These are phyloP conservation scores for Heliconius hortense DNA, from an alignment of 2,888 invertebrate species.

Conservation along the genomic window DNA sequence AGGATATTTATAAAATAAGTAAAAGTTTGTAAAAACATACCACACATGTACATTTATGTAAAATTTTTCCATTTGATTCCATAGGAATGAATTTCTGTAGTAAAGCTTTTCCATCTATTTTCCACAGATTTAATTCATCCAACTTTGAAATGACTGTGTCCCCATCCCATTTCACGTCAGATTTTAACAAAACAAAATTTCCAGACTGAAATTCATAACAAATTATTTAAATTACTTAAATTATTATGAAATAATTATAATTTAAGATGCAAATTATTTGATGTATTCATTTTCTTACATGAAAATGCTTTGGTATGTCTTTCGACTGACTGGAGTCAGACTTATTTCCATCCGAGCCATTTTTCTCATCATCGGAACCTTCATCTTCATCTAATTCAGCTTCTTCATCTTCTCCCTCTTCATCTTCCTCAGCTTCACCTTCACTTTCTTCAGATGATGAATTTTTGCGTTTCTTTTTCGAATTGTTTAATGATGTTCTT, in stretches of 20 bases:
- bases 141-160: conserved; percentile 77
- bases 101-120: conserved; percentile 85
- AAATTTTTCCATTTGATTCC: conserved; percentile 80
- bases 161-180: conserved; percentile 83
- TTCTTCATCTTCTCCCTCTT: conserved; percentile 71
- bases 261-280: background rate
- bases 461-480: conserved; percentile 77
- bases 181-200: conserved; percentile 84
- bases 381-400: conserved; percentile 76
- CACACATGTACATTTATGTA: conserved; percentile 84
- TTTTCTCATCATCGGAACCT: conserved; percentile 79
- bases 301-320: conserved; percentile 81
- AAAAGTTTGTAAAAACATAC: conserved; percentile 61
- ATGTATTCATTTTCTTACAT: conserved; percentile 58
- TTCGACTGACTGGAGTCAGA: conserved; percentile 80
- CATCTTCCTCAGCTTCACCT: conserved; percentile 70
- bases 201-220: conserved; percentile 75
- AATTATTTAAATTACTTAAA: background rate
- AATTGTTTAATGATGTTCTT: conserved; percentile 64
- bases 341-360: conserved; percentile 79
- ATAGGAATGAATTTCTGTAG: conserved; percentile 86
- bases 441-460: conserved; percentile 75
- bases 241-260: background rate
- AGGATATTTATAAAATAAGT: background rate
- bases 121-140: conserved; percentile 85